Evolutionary conservation across 2,797 vertebrate genomes (phyloP), one percentile per base, ranked within the genome.

Genomic region (Pseudopleuronectes americanus): DNA sequence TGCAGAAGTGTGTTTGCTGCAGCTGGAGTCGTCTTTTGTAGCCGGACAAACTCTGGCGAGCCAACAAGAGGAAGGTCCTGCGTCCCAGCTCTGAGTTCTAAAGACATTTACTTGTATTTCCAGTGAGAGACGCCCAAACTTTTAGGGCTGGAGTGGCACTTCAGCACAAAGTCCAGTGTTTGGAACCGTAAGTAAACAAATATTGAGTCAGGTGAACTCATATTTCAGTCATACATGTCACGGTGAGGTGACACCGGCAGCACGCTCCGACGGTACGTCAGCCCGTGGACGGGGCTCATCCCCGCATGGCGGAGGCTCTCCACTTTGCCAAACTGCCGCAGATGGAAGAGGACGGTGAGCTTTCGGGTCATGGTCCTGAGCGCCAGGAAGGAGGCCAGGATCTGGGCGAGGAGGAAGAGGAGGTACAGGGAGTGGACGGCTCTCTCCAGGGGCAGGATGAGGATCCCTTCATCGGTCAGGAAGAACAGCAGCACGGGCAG

Each of bases 401-500:
- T 86, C 90, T 97, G 94, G 0, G 80, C 62, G 0, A 94, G 28
- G 6, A 97, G 85, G 74, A 97, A 95, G 73, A 83, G 6, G 66
- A 96, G 90, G 80, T 95, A 91, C 43, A 96, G 26, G 51, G 85
- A 85, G 89, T 96, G 95, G 38, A 95, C 47, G 0, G 88, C 93
- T 55, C 86, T 77, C 90, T 97, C 96, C 76, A 97, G 90, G 0
- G 96, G 96, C 49, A 96, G 84, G 70, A 91, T 91, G 72, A 96
- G 21, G 60, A 91, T 76, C 12, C 87, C 91, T 65, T 93, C 81
- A 58, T 97, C 96, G 0, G 63, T 94, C 85, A 96, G 84, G 80
- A 97, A 94, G 88, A 97, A 97, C n/a, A 97, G 93, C 72, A 97
- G 79, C 28, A 96, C 84, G 0, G 96, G 96, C 71, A 96, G 90